These are phyloP conservation scores for Caloenas nicobarica DNA, from an alignment of 2,113 vertebrate species.

Conservation along the genomic window DNA sequence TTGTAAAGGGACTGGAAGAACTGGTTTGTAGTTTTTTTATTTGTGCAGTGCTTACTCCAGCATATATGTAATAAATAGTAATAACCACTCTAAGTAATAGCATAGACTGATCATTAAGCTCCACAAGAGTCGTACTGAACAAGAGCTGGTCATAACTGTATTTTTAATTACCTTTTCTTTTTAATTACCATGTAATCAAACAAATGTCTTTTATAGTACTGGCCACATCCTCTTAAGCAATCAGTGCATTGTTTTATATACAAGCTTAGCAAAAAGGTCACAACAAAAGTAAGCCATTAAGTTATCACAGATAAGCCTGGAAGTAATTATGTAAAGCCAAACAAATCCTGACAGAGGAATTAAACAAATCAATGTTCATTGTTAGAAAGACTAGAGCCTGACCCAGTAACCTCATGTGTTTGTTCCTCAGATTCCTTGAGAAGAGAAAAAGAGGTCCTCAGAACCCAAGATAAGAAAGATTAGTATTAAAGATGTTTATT, in stretches of 20 bases:
- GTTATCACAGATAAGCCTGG: conserved; percentile 69
- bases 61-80: neutral
- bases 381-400: conserved; percentile 53
- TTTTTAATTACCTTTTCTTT: conserved; percentile 43
- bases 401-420: conserved; percentile 53
- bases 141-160: conserved; percentile 9
- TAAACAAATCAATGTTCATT: conserved; percentile 70
- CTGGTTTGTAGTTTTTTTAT: neutral
- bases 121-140: neutral
- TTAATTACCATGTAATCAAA: conserved; percentile 48
- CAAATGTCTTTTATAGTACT: conserved; percentile 33
- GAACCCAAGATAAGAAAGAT: conserved; percentile 42
- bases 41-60: neutral
- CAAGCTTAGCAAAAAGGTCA: conserved; percentile 53
- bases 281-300: conserved; percentile 62
- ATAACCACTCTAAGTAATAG: neutral
- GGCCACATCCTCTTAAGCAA: conserved; percentile 53
- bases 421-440: conserved; percentile 52
- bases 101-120: conserved; percentile 15
- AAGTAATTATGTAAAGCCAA: conserved; percentile 68
- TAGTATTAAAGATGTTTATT: conserved; percentile 39
- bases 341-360: conserved; percentile 65
- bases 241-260: neutral
- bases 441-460: conserved; percentile 46
- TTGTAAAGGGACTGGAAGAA: neutral